Evolutionary conservation across 2,888 invertebrate genomes (phyloP).

Genomic region (Gerris lacustris): DNA sequence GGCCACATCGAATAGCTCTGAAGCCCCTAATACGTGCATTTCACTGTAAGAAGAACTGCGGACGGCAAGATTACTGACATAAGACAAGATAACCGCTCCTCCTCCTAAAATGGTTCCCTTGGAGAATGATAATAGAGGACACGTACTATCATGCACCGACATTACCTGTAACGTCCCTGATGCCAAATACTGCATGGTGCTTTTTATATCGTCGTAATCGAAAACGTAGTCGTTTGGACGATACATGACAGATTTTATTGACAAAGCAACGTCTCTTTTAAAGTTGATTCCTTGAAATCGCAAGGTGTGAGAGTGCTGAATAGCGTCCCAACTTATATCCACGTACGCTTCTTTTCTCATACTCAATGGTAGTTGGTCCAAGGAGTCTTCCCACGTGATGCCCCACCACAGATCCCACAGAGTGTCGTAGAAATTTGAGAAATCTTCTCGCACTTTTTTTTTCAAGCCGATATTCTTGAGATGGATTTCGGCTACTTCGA

Average conservation of each 20-base stretch:
- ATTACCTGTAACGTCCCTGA: slow-evolving; percentile 7
- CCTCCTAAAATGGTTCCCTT: slow-evolving; percentile 7
- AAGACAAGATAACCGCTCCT: neutral
- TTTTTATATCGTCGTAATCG: neutral
- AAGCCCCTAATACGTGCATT: neutral
- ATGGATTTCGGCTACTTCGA: neutral
- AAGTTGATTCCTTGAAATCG: slow-evolving; percentile 6
- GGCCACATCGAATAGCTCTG: neutral
- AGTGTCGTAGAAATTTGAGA: neutral
- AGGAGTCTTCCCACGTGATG: neutral
- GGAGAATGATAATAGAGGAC: slow-evolving; percentile 6
- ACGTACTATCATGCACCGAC: neutral
- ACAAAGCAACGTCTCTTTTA: slow-evolving; percentile 4
- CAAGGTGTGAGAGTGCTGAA: neutral
- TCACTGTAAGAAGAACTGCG: slow-evolving; percentile 2
- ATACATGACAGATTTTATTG: neutral
- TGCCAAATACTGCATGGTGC: neutral
- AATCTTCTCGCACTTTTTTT: neutral
- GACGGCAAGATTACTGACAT: neutral
- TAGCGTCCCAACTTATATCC: slow-evolving; percentile 8
- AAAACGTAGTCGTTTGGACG: neutral
- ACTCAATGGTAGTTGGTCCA: neutral
- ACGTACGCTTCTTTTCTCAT: neutral
- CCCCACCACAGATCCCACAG: neutral
- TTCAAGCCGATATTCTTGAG: neutral